Evolutionary conservation across 1,140 invertebrate species (phyloP).

Genomic region (Diorhabda carinulata): DNA sequence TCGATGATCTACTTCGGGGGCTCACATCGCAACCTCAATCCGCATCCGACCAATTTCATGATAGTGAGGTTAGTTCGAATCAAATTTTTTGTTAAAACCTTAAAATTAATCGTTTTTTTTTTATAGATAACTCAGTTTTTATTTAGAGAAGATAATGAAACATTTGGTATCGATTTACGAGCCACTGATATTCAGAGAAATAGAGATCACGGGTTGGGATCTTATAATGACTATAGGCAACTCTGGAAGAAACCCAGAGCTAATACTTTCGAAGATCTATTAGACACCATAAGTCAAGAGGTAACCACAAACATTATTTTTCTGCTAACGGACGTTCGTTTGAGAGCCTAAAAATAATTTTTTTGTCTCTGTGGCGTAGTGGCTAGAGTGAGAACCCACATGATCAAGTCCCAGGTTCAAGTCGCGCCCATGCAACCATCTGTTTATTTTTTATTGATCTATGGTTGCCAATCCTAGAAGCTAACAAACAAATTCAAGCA

Average conservation of each 20-base stretch:
- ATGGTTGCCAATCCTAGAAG: too few relatives aligned
- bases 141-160: slow-evolving; percentile 62
- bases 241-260: slow-evolving; percentile 75
- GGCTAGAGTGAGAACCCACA: too few relatives aligned
- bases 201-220: slow-evolving; percentile 81
- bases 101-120: neutral
- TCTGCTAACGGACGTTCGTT: too few relatives aligned
- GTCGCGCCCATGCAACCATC: too few relatives aligned
- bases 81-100: too few relatives aligned
- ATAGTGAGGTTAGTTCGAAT: slow-evolving; percentile 55
- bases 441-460: too few relatives aligned
- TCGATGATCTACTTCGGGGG: slow-evolving; percentile 70
- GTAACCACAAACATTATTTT: slow-evolving; percentile 49
- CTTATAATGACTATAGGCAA: slow-evolving; percentile 76
- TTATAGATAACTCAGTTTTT: slow-evolving; percentile 74
- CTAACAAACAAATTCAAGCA: too few relatives aligned
- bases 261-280: slow-evolving; percentile 69
- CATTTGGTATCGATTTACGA: slow-evolving; percentile 74
- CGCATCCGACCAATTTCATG: slow-evolving; percentile 67
- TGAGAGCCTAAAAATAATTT: too few relatives aligned
- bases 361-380: too few relatives aligned
- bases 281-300: slow-evolving; percentile 64
- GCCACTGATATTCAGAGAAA: slow-evolving; percentile 85
- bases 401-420: too few relatives aligned
- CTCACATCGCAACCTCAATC: slow-evolving; percentile 66